Evolutionary conservation across 2,888 invertebrate genomes (phyloP).

Genomic region (Parascotia fuliginaria): DNA sequence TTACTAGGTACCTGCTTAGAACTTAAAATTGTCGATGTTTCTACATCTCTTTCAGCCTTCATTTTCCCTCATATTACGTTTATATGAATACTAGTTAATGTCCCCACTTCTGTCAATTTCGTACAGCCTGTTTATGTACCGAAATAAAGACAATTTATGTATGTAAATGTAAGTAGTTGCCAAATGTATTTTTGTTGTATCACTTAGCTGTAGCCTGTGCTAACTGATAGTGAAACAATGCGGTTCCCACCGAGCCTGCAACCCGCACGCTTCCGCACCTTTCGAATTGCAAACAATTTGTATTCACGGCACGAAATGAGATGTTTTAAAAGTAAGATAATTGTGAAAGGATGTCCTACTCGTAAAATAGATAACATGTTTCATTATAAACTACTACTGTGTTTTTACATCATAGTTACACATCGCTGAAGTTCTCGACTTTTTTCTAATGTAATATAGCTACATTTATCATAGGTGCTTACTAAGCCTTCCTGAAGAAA

Average conservation of each 20-base stretch:
- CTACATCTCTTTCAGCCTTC: too few species aligned
- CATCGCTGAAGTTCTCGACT: too few species aligned
- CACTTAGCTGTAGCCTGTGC: slow-evolving; percentile 49
- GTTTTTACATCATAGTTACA: background rate
- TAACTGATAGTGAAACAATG: slow-evolving; percentile 58
- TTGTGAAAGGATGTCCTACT: slow-evolving; percentile 34
- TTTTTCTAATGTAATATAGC: too few species aligned
- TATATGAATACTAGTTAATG: too few species aligned
- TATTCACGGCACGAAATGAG: slow-evolving; percentile 67
- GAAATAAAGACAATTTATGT: slow-evolving; percentile 2
- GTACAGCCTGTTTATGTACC: background rate
- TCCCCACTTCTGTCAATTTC: too few species aligned
- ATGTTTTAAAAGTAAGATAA: slow-evolving; percentile 52
- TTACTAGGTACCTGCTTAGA: too few species aligned
- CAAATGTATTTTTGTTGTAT: slow-evolving; percentile 30
- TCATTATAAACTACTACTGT: too few species aligned
- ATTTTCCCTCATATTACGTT: too few species aligned
- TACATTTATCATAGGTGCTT: too few species aligned
- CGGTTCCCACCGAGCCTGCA: slow-evolving; percentile 31
- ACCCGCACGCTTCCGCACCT: slow-evolving; percentile 52
- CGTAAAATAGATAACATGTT: slow-evolving; percentile 8
- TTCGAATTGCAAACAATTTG: slow-evolving; percentile 54
- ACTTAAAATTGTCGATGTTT: too few species aligned
- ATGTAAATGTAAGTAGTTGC: slow-evolving; percentile 28
- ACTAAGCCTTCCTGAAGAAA: too few species aligned